Evolutionary conservation across 1,140 invertebrate genomes (phyloP), one percentile per base, ranked within the genome.

Genomic region (Elymnias hypermnestra): DNA sequence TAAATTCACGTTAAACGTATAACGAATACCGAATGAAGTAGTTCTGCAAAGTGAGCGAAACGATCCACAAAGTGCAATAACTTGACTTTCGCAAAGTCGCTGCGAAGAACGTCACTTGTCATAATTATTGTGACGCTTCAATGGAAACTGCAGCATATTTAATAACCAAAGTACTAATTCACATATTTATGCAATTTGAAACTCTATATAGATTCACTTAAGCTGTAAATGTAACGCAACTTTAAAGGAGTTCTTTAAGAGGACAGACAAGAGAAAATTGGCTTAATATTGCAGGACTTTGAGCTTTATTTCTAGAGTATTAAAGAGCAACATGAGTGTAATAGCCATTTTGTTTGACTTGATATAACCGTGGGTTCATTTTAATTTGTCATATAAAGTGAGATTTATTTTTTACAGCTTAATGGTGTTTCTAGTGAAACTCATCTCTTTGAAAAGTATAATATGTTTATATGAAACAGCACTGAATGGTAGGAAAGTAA

Each of bases 101-200:
- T 33, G 29, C n/a, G 22, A 33, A 36, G 23, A 43, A 36, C 39
- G 18, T 47, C 38, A 43, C 33, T 53, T 47, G 51, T 53, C 51
- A 53, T 47, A 47, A 53, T 53, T 53, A 46, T 43, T 43, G 39
- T 31, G 39, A 47, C 39, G 19, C 31, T 41, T 33, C 45, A 46
- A 59, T 53, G 42, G 53, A 57, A 63, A 63, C 49, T 52, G 51
- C 51, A 52, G 49, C 41, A 23, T 52, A 63, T 57, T 49, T 40
- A 35, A 29, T 12, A 23, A 44, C 46, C 41, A 49, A 25, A 21
- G 37, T 35, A 21, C 2, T 12, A 12, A 12, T 10, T 5, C 26
- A 12, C 5, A 5, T 1, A 29, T 13, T 12, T 4, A 29, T 4
- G 13, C 9, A 13, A 29, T 10, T 15, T 15, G 8, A 2, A 33